Evolutionary conservation across 2,113 vertebrate species (phyloP), one percentile per base, ranked within the genome.

Genomic region (Peromyscus californicus): DNA sequence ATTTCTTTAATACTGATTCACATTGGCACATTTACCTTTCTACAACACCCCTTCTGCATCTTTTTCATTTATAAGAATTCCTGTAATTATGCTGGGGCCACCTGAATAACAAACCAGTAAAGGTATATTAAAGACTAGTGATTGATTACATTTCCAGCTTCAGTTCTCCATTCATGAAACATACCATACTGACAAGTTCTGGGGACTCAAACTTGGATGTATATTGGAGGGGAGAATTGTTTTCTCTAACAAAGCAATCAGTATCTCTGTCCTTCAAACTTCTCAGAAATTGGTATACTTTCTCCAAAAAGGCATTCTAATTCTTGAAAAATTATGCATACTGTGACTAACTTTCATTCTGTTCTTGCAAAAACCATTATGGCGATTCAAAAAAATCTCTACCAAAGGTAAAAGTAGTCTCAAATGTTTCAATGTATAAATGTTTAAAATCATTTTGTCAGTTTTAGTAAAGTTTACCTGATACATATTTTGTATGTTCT

Each of bases 381-480:
- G 21, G 74, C 83, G 87, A 76, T 11, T 76, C 33, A 19, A 16
- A 70, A 83, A 45, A 61, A 67, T 72, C 7, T 61, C 7, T 83
- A 82, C 2, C 31, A 86, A 96, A 92, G 11, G 22, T 61, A 91
- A 36, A 0, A 51, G 13, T n/a, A 84, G 1, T 5, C 3, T 24
- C 51, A 93, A 84, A 79, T 19, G 51, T 51, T 51, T 51, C 51
- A 51, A 51, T 9, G 51, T 51, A 48, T 4, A 57, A 93, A 70
- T 63, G 80, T n/a, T 87, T 94, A 89, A 72, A 74, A 72, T 72
- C 15, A 91, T 86, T 96, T 95, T 84, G 86, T n/a, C 61, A 90
- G 61, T 51, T 51, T 79, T 92, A 92, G 74, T 89, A 83, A 5
- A 57, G 89, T 74, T 91, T 95, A 86, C 36, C 39, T 31, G 8